These are phyloP conservation scores for Thysanoteuthis rhombus DNA, from an alignment of 2,888 invertebrate species.

Conservation along the genomic window DNA sequence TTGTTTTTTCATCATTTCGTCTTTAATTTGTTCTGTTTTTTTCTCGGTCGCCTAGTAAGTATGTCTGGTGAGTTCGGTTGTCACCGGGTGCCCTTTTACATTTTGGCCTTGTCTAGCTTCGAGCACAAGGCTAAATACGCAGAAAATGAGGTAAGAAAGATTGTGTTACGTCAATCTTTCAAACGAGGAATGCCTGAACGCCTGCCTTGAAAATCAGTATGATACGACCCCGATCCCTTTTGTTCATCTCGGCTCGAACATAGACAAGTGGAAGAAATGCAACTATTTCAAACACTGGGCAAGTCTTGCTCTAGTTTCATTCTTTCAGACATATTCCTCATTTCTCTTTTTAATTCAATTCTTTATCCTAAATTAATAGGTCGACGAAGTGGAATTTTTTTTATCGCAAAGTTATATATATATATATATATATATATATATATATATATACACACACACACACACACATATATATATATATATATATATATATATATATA, in stretches of 20 bases:
- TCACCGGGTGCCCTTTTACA: too few species aligned
- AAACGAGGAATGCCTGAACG: too few species aligned
- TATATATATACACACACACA: background rate
- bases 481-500: conserved; percentile 21
- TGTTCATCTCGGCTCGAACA: background rate
- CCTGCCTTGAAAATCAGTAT: background rate
- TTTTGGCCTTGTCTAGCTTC: too few species aligned
- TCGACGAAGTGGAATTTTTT: too few species aligned
- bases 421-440: background rate
- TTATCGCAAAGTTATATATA: background rate
- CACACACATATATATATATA: background rate
- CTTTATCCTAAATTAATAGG: too few species aligned
- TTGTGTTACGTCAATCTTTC: background rate
- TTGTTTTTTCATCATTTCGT: too few species aligned
- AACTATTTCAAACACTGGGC: background rate
- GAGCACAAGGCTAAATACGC: too few species aligned
- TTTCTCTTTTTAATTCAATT: background rate
- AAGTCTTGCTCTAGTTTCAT: background rate
- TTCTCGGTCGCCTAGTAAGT: too few species aligned
- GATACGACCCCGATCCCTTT: background rate
- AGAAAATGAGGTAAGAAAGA: background rate
- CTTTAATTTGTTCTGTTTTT: too few species aligned
- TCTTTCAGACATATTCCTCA: background rate
- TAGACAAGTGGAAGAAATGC: background rate
- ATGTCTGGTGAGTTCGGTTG: too few species aligned